Conservation (phyloP, 2,797 vertebrate genomes). For the Trichosurus vulpecula region DNA sequence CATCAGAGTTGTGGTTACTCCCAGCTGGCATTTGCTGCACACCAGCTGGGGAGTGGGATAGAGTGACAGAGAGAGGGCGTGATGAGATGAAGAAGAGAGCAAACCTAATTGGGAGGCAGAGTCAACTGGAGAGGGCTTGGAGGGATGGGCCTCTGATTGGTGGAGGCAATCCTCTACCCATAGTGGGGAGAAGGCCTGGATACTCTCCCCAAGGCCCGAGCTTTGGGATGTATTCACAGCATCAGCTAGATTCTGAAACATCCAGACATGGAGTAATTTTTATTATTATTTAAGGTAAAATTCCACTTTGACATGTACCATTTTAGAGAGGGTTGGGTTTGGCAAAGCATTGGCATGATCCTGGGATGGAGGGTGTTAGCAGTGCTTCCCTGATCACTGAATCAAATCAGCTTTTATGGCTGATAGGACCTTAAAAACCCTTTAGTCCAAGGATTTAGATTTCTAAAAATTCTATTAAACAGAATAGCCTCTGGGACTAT, state of each 20-base stretch:
- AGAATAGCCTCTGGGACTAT: neutral
- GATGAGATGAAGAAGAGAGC: neutral
- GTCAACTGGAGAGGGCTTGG: neutral
- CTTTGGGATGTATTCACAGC: neutral
- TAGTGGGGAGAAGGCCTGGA: neutral
- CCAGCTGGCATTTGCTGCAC: neutral
- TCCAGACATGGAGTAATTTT: neutral
- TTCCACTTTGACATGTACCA: neutral
- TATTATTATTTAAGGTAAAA: neutral
- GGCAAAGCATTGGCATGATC: neutral
- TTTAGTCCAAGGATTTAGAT: neutral
- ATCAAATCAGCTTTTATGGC: neutral
- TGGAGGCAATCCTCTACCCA: neutral
- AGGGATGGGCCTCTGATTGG: neutral
- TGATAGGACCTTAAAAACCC: neutral
- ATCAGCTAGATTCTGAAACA: neutral
- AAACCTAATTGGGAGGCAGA: neutral
- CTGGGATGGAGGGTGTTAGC: neutral
- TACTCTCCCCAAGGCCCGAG: neutral
- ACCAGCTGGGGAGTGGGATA: neutral
- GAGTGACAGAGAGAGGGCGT: neutral
- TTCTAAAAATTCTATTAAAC: neutral
- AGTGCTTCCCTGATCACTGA: neutral
- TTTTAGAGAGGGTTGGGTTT: neutral
- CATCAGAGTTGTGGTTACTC: neutral